These are phyloP conservation scores for Drosophila picticornis DNA, from an alignment of 2,888 invertebrate genomes.

Conservation along the genomic window DNA sequence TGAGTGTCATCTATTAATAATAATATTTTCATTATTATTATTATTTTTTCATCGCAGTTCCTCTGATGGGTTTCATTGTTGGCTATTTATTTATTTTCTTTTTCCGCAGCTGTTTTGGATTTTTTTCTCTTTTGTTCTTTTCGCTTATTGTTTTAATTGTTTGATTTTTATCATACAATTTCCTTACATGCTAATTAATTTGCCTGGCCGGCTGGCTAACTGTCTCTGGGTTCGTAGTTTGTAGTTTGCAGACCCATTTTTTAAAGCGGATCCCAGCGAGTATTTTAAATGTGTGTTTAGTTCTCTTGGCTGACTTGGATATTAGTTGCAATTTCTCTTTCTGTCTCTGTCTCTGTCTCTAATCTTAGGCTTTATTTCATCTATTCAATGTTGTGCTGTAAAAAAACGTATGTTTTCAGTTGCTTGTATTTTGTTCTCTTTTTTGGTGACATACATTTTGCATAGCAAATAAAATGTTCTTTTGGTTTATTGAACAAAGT, in stretches of 20 bases:
- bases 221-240: conserved; percentile 13
- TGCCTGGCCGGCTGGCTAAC: conserved; percentile 41
- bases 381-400: conserved; percentile 30
- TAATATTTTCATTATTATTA: conserved; percentile 59
- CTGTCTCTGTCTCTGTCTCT: background rate
- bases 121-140: conserved; percentile 16
- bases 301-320: conserved; percentile 56
- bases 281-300: conserved; percentile 19
- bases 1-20: conserved; percentile 80
- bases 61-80: conserved; percentile 64
- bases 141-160: conserved; percentile 46
- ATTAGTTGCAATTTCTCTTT: conserved; percentile 18
- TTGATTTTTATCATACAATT: conserved; percentile 74
- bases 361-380: background rate
- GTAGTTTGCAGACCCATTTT: conserved; percentile 3
- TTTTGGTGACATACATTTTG: conserved; percentile 23
- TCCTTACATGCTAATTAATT: conserved; percentile 77
- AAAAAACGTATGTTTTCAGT: conserved; percentile 17
- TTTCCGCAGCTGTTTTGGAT: background rate
- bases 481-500: conserved; percentile 57
- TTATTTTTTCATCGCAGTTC: conserved; percentile 62
- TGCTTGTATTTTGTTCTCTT: conserved; percentile 7
- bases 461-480: conserved; percentile 46
- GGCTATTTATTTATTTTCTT: conserved; percentile 44
- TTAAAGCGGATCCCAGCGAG: conserved; percentile 24